Base-by-base conservation (phyloP, 2,113 vertebrate genomes). In the Dipodomys ordii region DNA sequence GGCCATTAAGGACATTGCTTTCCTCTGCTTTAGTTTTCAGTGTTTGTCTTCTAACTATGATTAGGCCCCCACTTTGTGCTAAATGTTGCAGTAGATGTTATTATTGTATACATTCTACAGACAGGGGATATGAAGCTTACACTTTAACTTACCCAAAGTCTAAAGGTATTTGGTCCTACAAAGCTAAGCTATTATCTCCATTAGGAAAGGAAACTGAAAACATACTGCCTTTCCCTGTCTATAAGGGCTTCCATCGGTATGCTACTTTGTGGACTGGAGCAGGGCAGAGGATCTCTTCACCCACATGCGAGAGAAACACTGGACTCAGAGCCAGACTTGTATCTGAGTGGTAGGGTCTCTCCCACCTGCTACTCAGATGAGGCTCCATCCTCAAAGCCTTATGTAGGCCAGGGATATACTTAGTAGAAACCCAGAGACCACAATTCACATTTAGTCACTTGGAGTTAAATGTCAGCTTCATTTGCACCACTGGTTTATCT, bases 401-500 rank as follows among this genome's bases (percentile, higher is more conserved):
- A 8, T 28, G 13, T 8, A 12, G 30, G 22, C 4, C 28, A 6
- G 6, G 46, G 25, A 15, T 35, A 9, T 10, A 1, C 25, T 10
- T 13, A 19, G 44, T 13, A 22, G 44, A 46, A 49, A 73, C 92
- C 60, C 10, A 0, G 18, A 77, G 57, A 81, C 64, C 39, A 23
- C 44, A 67, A 15, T 81, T 46, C 62, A 22, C 39, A 67, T 9
- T 13, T 81, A 83, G 83, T 53, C 49, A 80, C 49, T 73, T n/a
- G 39, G 57, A 74, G n/a, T 88, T 93, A 64, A 85, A 94, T 71
- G 77, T 91, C 94, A 94, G 81, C 73, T 67, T 92, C 86, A 67
- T 96, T 92, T 65, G 68, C 91, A 78, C 96, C 73, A 5, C 39
- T 81, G 88, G 77, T 86, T 94, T 90, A 92, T 87, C 83, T 96